Conservation (phyloP, 2,797 vertebrate genomes). For the Trichosurus vulpecula region DNA sequence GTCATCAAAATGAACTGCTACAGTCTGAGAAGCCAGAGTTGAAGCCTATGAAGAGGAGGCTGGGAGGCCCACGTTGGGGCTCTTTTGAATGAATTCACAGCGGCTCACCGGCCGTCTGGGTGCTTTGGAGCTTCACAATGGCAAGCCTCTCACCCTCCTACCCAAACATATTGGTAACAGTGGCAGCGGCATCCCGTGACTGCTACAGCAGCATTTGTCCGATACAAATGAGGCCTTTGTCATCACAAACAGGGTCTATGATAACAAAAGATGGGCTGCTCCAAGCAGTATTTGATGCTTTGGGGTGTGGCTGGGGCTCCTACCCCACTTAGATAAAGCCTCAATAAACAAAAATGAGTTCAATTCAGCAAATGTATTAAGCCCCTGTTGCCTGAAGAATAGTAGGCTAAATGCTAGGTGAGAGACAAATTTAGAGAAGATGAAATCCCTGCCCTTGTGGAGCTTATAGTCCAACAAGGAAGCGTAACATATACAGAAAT, state of each 20-base stretch:
- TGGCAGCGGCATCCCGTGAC: slow-evolving; percentile 49
- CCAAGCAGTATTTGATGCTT: background rate
- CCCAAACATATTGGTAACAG: slow-evolving; percentile 73
- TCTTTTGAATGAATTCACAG: slow-evolving; percentile 78
- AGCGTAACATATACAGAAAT: background rate
- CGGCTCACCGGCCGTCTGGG: slow-evolving; percentile 68
- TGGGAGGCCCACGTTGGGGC: slow-evolving; percentile 58
- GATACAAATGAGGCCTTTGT: slow-evolving; percentile 72
- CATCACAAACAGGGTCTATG: slow-evolving; percentile 69
- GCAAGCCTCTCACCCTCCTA: slow-evolving; percentile 65
- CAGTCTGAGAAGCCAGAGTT: slow-evolving; percentile 75
- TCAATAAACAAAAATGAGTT: slow-evolving; percentile 62
- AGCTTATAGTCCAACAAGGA: background rate
- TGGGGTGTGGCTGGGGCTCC: background rate
- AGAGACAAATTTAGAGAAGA: background rate
- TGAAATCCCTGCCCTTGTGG: background rate
- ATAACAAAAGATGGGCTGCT: slow-evolving; percentile 16
- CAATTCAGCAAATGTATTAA: slow-evolving; percentile 21
- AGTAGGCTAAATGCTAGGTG: background rate
- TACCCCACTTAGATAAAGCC: slow-evolving; percentile 42
- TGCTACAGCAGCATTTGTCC: slow-evolving; percentile 69
- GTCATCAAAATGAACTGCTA: slow-evolving; percentile 79
- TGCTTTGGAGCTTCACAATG: slow-evolving; percentile 44
- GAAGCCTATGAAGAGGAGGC: slow-evolving; percentile 18
- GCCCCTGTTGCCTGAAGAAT: background rate